Evolutionary conservation across 37 sponge, comb jelly and placozoan genomes (phyloP).

Genomic region (Eunapius fragilis): DNA sequence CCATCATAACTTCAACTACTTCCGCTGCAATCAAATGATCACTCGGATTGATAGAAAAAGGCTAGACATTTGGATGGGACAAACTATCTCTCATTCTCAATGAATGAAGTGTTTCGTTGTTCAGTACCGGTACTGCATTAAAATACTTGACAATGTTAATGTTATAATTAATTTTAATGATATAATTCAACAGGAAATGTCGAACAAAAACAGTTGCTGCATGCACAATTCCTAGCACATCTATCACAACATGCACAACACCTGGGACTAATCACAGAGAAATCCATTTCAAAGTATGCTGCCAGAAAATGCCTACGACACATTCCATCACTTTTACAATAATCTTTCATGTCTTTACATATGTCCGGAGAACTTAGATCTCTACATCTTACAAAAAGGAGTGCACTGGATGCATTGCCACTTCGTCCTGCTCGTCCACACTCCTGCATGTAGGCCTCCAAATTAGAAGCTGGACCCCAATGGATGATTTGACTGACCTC

Average conservation of each 20-base stretch:
- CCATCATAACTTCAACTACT: not conserved
- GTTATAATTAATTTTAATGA: no score
- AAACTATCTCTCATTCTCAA: no score
- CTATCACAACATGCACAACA: no score
- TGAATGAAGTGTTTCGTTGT: no score
- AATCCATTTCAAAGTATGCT: no score
- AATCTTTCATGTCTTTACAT: conserved; percentile 8
- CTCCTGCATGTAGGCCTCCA: conserved; percentile 22
- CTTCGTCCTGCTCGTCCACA: conserved; percentile 25
- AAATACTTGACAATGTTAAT: no score
- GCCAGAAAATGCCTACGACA: no score
- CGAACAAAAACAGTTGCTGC: not conserved
- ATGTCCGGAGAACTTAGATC: not conserved
- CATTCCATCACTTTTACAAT: conserved; percentile 7
- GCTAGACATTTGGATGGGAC: no score
- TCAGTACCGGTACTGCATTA: no score
- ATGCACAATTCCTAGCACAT: conserved; percentile 2
- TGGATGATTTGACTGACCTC: conserved; percentile 20
- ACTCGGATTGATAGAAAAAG: no score
- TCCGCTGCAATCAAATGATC: no score
- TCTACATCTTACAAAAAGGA: not conserved
- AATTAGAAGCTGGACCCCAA: not conserved
- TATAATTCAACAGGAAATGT: not conserved
- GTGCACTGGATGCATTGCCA: not conserved
- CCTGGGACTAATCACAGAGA: no score